phyloP scores from a whole-genome alignment of 2,113 vertebrate genomes.

The Heterochromis multidens region DNA sequence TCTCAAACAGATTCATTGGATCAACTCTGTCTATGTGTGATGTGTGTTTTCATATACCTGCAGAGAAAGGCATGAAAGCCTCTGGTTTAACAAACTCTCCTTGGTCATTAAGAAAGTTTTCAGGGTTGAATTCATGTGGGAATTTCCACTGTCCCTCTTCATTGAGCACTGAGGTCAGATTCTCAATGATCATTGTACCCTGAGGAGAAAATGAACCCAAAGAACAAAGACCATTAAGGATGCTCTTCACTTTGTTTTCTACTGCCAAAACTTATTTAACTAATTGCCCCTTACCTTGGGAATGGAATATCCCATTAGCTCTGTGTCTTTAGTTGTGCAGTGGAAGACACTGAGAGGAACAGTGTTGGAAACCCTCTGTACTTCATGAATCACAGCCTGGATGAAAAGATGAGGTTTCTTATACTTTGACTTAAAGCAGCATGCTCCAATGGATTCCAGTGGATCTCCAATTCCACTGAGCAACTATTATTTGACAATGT shows the following conservation, averaged over 20 bases:
- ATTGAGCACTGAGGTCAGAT: constrained; percentile 47
- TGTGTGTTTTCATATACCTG: constrained; percentile 13
- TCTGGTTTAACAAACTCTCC: constrained; percentile 69
- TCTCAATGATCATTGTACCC: constrained; percentile 63
- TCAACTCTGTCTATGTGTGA: background rate
- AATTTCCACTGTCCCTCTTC: constrained; percentile 74
- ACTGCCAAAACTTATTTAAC: background rate
- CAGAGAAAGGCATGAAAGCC: constrained; percentile 68
- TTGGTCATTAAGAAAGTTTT: constrained; percentile 68
- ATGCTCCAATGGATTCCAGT: background rate
- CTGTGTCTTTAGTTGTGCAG: constrained; percentile 53
- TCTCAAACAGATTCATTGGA: background rate
- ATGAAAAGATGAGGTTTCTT: background rate
- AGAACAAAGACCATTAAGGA: background rate
- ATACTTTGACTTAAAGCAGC: background rate
- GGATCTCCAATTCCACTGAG: no score
- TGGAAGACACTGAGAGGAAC: constrained; percentile 66
- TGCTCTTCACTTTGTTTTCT: background rate
- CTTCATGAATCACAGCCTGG: constrained; percentile 71
- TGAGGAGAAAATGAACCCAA: background rate
- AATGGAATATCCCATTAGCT: constrained; percentile 68
- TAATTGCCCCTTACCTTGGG: constrained; percentile 53
- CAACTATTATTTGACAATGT: no score
- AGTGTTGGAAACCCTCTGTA: constrained; percentile 63
- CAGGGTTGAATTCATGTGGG: constrained; percentile 69